Base-by-base conservation (phyloP, 2,888 invertebrate genomes). In the Macaria notata region DNA sequence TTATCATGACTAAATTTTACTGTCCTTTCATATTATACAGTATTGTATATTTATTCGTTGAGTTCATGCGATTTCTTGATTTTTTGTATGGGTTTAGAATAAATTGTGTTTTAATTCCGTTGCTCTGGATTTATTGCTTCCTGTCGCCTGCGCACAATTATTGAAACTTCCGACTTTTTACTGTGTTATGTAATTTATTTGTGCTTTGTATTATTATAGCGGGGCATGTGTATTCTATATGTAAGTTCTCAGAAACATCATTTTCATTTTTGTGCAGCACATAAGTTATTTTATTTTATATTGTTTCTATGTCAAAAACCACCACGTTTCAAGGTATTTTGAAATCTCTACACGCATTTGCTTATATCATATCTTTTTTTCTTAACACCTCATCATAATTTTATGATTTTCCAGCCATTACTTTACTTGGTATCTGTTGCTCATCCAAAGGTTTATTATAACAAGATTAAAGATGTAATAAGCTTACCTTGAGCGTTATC, bases 1-100 rank as follows among this genome's bases (percentile, higher is more conserved):
- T 72, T 73, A 68, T 71, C 71, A 69, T 69, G 56, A 68, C 68
- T 46, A 63, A 64, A 63, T 73, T 75, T 71, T 70, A 74, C 66
- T 67, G 63, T 73, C 69, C 45, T 47, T 65, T 63, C 67, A 63
- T 69, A 70, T 66, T 64, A 66, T 67, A 62, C 65, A 36, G 48
- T 65, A 61, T 19, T 19, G 19, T 19, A 2, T 19, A 19, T 62
- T 65, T 59, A 63, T 63, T 59, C 45, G 47, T 47, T 52, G 45
- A 57, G 41, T 61, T 63, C 65, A 63, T 65, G 64, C 64, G 50
- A 64, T 55, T 54, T 50, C 54, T 50, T 39, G 54, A 31, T 42
- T 49, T 44, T 50, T 39, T 52, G 45, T 19, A 52, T 53, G 57
- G 36, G 31, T 57, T 49, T 59, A 47, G 31, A 33, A 56, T 58